phyloP scores from a whole-genome alignment of 1,140 invertebrate genomes.

The Zaprionus taronus region DNA sequence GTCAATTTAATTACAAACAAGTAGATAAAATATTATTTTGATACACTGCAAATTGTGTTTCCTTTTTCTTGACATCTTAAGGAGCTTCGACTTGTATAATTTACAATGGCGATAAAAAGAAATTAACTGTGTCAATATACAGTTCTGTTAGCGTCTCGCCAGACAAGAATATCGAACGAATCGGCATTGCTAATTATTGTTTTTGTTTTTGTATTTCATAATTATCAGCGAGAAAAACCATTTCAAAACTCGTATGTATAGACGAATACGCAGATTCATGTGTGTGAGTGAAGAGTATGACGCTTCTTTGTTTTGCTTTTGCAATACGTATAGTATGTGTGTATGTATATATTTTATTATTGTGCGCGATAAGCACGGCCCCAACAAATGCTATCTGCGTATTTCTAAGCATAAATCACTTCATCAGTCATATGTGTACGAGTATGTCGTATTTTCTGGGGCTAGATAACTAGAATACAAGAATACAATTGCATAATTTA shows the following conservation, averaged over 20 bases:
- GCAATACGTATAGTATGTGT: slow-evolving; percentile 17
- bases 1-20: not conserved
- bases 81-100: slow-evolving; percentile 6
- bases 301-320: slow-evolving; percentile 60
- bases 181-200: slow-evolving; percentile 38
- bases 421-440: slow-evolving; percentile 12
- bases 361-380: slow-evolving; percentile 29
- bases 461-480: not conserved
- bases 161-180: slow-evolving; percentile 35
- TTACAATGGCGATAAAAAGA: slow-evolving; percentile 13
- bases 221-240: slow-evolving; percentile 57
- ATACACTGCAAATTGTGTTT: not conserved
- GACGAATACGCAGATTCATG: slow-evolving; percentile 10
- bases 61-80: not conserved
- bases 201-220: slow-evolving; percentile 10
- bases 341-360: slow-evolving; percentile 36
- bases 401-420: slow-evolving; percentile 38
- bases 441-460: not conserved
- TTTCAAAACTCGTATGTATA: slow-evolving; percentile 7
- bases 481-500: slow-evolving; percentile 30
- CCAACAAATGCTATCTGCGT: slow-evolving; percentile 43
- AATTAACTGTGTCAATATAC: slow-evolving; percentile 22
- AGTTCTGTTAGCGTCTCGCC: slow-evolving; percentile 8
- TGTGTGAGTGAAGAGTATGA: slow-evolving; percentile 24
- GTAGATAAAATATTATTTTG: not conserved